A percentile compares a stretch with the other conserved stretches of the same genome.
Evolutionary conservation across 2,888 invertebrate genomes (phyloP).

Genomic region (Apamea anceps): DNA sequence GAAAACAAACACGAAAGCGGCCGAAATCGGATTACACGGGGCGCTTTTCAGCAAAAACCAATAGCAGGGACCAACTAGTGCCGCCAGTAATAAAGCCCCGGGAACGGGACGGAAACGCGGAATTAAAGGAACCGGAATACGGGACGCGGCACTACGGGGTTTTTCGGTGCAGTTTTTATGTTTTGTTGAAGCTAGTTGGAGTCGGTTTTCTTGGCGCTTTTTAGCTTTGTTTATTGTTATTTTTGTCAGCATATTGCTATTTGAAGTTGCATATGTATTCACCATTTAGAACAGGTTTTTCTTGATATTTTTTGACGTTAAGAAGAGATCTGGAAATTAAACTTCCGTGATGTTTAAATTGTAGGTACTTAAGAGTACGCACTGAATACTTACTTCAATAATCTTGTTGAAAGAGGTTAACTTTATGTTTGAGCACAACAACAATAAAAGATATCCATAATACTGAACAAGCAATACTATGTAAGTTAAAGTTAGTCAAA

Average conservation of each 20-base stretch:
- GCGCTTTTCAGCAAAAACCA: conserved; percentile 71
- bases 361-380: background rate
- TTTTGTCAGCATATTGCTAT: background rate
- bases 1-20: conserved; percentile 73
- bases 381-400: background rate
- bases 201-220: conserved; percentile 18
- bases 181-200: conserved; percentile 27
- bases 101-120: conserved; percentile 60
- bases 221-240: background rate
- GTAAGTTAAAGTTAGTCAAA: conserved; percentile 8
- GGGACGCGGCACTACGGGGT: conserved; percentile 27
- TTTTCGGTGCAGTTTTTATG: conserved; percentile 42
- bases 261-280: background rate
- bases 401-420: background rate
- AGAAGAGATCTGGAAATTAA: too few species aligned
- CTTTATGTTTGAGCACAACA: background rate
- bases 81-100: conserved; percentile 51
- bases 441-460: background rate
- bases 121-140: conserved; percentile 57
- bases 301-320: background rate
- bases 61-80: conserved; percentile 67
- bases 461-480: background rate
- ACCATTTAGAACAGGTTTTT: background rate
- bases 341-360: too few species aligned
- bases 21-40: conserved; percentile 75